Evolutionary conservation across 1,140 invertebrate genomes (phyloP), one percentile per base, ranked within the genome.

Genomic region (Dendroctonus ponderosae): DNA sequence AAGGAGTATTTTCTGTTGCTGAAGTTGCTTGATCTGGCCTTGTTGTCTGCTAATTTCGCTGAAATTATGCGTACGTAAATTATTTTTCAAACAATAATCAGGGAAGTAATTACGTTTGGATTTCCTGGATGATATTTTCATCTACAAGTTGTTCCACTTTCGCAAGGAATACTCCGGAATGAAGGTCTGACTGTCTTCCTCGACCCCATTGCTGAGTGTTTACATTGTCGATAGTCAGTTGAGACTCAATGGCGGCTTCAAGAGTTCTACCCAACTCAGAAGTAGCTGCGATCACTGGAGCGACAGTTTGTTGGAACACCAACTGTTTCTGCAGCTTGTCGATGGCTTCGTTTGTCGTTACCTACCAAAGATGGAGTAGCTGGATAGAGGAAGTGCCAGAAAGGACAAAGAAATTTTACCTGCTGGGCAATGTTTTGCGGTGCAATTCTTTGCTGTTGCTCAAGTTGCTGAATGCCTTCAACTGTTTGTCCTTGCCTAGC

Each of bases 401-500:
- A 11, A 41, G n/a, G 0, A 46, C 1, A 46, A 46, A 46, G 8
- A 46, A 26, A 26, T 26, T 3, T 26, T 26, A 26, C 26, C 26
- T 50, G 15, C 37, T 53, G 52, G n/a, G 37, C 7, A 46, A 46
- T 46, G 12, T 46, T 46, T 46, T 12, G 8, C n/a, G 11, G 11
- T 5, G 37, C 7, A 38, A 6, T 26, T 38, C 15, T 14, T 49
- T 60, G 15, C 11, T 60, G 43, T 38, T 48, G 15, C 7, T 60
- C 14, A 38, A 60, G 58, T 42, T 60, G 11, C 39, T 48, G 58
- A 14, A 60, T 60, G 8, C 44, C 46, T 49, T 60, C 43, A 11
- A 60, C 46, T 11, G 15, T 60, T 49, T 60, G 58, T 49, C 58
- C 46, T 60, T 60, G 58, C 38, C 58, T 60, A 49, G 58, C 58